These are phyloP conservation scores for Parazoanthus atlanticus DNA, from an alignment of 92 coral and sea anemone species.

Conservation along the genomic window DNA sequence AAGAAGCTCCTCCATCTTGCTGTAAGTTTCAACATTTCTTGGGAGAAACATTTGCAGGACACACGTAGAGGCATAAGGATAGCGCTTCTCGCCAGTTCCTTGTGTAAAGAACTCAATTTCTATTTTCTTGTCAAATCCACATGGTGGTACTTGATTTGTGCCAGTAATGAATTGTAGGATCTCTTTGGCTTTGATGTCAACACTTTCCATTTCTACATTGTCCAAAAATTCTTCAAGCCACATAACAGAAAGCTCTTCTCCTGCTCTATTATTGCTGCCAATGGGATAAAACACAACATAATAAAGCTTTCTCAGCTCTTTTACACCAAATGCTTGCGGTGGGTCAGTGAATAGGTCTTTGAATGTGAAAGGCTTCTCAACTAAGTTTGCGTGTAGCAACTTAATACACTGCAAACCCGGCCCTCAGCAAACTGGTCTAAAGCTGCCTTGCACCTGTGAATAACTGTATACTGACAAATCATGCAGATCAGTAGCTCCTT, in stretches of 20 bases:
- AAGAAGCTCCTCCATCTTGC: constrained; percentile 45
- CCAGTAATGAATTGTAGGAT: constrained; percentile 54
- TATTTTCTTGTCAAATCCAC: constrained; percentile 60
- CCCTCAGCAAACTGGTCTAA: constrained; percentile 49
- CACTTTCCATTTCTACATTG: constrained; percentile 31
- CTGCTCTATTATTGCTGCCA: constrained; percentile 43
- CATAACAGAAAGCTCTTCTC: constrained; percentile 47
- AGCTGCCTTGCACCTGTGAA: constrained; percentile 45
- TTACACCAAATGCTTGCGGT: constrained; percentile 19
- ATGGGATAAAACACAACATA: constrained; percentile 13
- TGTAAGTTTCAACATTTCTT: constrained; percentile 46
- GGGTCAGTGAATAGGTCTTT: constrained; percentile 31
- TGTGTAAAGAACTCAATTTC: constrained; percentile 46
- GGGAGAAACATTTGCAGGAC: constrained; percentile 52
- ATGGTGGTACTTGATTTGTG: constrained; percentile 50
- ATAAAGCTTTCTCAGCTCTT: constrained; percentile 23
- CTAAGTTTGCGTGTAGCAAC: constrained; percentile 2
- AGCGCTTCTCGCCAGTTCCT: constrained; percentile 38
- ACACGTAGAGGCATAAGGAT: constrained; percentile 55
- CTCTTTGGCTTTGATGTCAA: constrained; percentile 4
- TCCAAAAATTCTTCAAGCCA: constrained; percentile 58
- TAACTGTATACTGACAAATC: constrained; percentile 33
- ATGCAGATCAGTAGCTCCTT: constrained; percentile 5
- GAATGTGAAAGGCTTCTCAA: constrained; percentile 26
- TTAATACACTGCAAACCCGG: constrained; percentile 30